Percentiles rank a stretch among this genome's conserved stretches.
These are phyloP conservation scores for Conus canariensis DNA, from an alignment of 2,888 invertebrate species.

Conservation along the genomic window DNA sequence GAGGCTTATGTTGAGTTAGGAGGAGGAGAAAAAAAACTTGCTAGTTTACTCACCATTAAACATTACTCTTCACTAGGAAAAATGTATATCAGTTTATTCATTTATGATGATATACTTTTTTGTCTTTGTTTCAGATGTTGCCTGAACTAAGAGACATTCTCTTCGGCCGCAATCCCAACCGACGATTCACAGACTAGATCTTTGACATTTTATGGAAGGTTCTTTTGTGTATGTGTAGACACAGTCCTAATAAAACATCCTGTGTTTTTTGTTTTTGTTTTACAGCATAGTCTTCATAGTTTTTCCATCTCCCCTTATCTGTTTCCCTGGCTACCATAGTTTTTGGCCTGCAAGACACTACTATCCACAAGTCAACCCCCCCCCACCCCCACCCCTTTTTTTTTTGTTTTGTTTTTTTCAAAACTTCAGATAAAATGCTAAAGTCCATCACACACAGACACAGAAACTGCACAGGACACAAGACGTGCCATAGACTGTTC, in stretches of 20 bases:
- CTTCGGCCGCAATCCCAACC: slow-evolving; percentile 96
- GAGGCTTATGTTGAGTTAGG: too few relatives aligned
- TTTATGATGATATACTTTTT: not conserved
- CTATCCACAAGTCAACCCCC: not conserved
- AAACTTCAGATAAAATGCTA: too few relatives aligned
- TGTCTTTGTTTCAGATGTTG: slow-evolving; percentile 83
- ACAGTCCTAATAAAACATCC: not conserved
- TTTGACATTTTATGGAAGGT: not conserved
- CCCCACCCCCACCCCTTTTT: too few relatives aligned
- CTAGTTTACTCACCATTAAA: too few relatives aligned
- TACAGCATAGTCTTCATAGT: not conserved
- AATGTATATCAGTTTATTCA: too few relatives aligned
- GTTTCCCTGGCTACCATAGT: not conserved
- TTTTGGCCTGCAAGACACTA: not conserved
- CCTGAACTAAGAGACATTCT: slow-evolving; percentile 96
- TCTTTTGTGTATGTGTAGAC: not conserved
- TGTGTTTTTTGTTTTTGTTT: not conserved
- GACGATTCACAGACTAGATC: slow-evolving; percentile 94
- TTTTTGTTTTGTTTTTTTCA: too few relatives aligned
- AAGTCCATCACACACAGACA: too few relatives aligned
- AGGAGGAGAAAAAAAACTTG: too few relatives aligned
- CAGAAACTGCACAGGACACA: too few relatives aligned
- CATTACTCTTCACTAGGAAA: too few relatives aligned
- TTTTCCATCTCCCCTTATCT: not conserved
- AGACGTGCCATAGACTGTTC: too few relatives aligned